Evolutionary conservation across 2,888 invertebrate genomes (phyloP).

Genomic region (Eristalis tenax): DNA sequence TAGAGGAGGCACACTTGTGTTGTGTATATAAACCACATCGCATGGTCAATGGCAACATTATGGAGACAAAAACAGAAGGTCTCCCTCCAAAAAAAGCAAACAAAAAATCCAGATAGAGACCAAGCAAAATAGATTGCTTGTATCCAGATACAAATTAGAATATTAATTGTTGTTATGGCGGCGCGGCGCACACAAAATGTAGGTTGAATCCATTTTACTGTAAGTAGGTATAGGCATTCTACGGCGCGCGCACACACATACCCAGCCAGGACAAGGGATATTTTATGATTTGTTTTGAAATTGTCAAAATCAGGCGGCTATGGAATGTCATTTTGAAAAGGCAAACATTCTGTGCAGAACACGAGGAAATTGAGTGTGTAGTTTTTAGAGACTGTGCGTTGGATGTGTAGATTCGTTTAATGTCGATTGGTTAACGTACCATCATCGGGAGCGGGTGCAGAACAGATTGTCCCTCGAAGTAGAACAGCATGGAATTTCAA

Average conservation of each 20-base stretch:
- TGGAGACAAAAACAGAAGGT: constrained; percentile 63
- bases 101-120: constrained; percentile 30
- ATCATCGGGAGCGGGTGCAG: not conserved
- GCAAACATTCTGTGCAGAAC: constrained; percentile 55
- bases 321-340: constrained; percentile 56
- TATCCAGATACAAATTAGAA: constrained; percentile 72
- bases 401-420: not conserved
- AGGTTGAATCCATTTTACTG: constrained; percentile 70
- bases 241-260: constrained; percentile 13
- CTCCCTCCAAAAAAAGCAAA: constrained; percentile 2
- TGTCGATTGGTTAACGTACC: not conserved
- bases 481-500: not conserved
- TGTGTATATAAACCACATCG: constrained; percentile 50
- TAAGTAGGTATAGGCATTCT: constrained; percentile 38
- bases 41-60: constrained; percentile 72
- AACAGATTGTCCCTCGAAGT: not conserved
- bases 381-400: not conserved
- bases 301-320: constrained; percentile 79
- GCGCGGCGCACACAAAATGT: constrained; percentile 71
- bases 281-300: constrained; percentile 80
- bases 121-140: constrained; percentile 69
- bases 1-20: constrained; percentile 10
- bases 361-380: not conserved
- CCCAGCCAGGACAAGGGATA: constrained; percentile 64
- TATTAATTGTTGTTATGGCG: constrained; percentile 72